Conservation (phyloP, 2,797 vertebrate genomes). For the Eremophila alpestris region DNA sequence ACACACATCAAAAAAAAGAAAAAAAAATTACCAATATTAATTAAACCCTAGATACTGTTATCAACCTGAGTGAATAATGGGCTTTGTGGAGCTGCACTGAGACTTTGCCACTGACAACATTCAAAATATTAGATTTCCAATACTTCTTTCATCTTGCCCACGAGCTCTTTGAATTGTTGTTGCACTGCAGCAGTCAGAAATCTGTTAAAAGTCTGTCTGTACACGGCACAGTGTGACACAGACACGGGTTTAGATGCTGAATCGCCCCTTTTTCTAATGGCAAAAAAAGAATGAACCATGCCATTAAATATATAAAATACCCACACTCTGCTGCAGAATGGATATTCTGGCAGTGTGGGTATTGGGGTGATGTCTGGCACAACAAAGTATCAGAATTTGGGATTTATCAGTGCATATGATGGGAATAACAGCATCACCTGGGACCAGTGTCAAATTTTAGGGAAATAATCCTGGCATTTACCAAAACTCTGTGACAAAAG, state of each 20-base stretch:
- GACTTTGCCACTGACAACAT: background rate
- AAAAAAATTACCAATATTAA: slow-evolving; percentile 57
- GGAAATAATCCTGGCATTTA: background rate
- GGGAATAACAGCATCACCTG: background rate
- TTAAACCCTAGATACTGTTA: slow-evolving; percentile 68
- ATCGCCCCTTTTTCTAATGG: background rate
- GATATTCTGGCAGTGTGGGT: background rate
- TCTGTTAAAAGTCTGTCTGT: background rate
- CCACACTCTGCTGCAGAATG: background rate
- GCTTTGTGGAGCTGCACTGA: background rate
- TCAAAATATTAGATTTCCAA: background rate
- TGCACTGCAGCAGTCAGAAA: background rate
- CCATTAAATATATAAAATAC: background rate
- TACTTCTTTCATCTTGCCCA: background rate
- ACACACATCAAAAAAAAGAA: slow-evolving; percentile 28
- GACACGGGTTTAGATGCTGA: fast-evolving
- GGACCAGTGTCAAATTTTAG: background rate
- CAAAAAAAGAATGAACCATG: background rate
- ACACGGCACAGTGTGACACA: background rate
- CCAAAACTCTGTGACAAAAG: background rate
- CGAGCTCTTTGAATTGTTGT: background rate
- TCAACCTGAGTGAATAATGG: slow-evolving; percentile 58
- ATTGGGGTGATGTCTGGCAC: background rate
- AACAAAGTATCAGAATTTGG: background rate
- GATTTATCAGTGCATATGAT: fast-evolving